phyloP scores from a whole-genome alignment of 2,113 vertebrate species.

The Scophthalmus maximus region DNA sequence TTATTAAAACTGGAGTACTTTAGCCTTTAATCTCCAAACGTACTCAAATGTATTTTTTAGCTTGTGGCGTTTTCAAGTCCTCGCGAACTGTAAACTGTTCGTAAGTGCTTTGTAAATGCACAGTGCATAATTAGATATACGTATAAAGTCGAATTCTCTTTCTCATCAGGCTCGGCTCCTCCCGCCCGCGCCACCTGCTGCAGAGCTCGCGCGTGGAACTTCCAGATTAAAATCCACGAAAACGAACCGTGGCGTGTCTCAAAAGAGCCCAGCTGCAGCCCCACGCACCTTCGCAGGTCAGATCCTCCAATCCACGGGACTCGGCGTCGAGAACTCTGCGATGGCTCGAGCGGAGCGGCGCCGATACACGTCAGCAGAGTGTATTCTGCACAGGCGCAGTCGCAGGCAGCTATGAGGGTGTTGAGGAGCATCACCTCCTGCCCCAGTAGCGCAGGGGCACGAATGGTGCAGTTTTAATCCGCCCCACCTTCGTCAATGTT shows the following conservation, averaged over 20 bases:
- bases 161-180: not conserved
- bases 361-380: constrained; percentile 43
- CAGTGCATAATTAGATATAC: not conserved
- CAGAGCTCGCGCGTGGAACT: not conserved
- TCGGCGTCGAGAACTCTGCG: not conserved
- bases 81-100: not conserved
- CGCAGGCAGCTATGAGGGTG: constrained; percentile 60
- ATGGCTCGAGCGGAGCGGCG: not conserved
- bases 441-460: constrained; percentile 66
- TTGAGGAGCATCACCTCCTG: constrained; percentile 71
- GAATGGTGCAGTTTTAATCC: constrained; percentile 72
- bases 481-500: constrained; percentile 65
- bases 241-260: not conserved
- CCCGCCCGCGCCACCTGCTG: not conserved
- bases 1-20: too few relatives aligned
- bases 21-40: not conserved
- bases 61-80: not conserved
- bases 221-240: not conserved
- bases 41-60: not conserved
- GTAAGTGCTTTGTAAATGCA: not conserved
- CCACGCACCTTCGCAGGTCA: constrained; percentile 47
- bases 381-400: constrained; percentile 76
- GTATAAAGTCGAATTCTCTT: too few relatives aligned
- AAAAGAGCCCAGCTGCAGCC: not conserved
- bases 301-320: constrained; percentile 2